Evolutionary conservation across 2,797 vertebrate genomes (phyloP), one percentile per base, ranked within the genome.

Genomic region (Tenualosa ilisha): DNA sequence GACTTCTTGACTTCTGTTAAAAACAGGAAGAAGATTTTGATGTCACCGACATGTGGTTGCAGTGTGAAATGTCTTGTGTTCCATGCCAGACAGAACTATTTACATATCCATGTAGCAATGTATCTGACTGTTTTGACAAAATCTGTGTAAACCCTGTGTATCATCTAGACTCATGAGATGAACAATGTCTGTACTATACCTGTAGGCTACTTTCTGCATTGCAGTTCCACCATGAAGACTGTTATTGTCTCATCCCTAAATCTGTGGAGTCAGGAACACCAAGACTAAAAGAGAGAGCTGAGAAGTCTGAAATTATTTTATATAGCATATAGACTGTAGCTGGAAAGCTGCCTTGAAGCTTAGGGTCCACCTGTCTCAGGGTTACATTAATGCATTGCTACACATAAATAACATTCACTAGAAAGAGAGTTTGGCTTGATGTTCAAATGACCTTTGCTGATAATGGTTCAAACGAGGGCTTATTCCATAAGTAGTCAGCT

Each of bases 401-500:
- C 54, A 61, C 8, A 65, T 65, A 6, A 65, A 65, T 15, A 68
- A 2, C 12, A 24, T 68, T 13, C 26, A 31, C 63, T 31, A 15
- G 40, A 79, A 75, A 43, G 40, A 43, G 40, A 22, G 6, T 46
- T 7, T 79, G 40, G 68, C 15, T 40, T 75, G 40, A 40, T 40
- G 40, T 13, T 75, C 37, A 17, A 75, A 40, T 75, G 40, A 15
- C 31, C 9, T 20, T 31, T 72, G 31, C 40, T 17, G 17, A 2
- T 79, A 8, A 7, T 79, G 37, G 72, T 79, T 17, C 8, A 79
- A 40, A 79, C 20, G 3, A 43, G 26, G 20, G 68, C 6, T 75
- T 79, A n/a, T 79, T 79, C 37, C 15, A 46, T 79, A 46, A 79
- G 20, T 7, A 79, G 37, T 75, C 68, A 75, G 68, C 37, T 79